Percentiles rank a stretch among this genome's conserved stretches.
phyloP scores from a whole-genome alignment of 2,888 invertebrate species.

The Amorpha juglandis region DNA sequence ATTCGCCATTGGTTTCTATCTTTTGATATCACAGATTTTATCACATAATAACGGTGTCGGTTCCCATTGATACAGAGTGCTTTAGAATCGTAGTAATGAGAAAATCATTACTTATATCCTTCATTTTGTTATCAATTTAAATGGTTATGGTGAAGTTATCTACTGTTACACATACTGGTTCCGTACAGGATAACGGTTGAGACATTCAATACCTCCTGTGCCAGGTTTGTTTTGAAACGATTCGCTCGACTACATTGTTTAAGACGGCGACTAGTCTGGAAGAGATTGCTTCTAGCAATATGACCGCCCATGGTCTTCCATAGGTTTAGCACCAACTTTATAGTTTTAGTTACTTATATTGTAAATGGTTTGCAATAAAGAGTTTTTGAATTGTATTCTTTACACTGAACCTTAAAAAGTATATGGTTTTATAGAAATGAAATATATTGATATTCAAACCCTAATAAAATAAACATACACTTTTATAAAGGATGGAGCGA shows the following conservation, averaged over 20 bases:
- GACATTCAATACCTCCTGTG: conserved; percentile 52
- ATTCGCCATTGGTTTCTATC: not conserved
- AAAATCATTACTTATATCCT: conserved; percentile 8
- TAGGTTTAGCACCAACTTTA: too few relatives aligned
- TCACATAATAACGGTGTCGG: not conserved
- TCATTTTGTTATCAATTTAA: conserved; percentile 21
- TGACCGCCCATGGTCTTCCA: too few relatives aligned
- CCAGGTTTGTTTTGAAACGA: not conserved
- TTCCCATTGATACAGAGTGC: conserved; percentile 1
- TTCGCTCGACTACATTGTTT: not conserved
- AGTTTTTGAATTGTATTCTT: too few relatives aligned
- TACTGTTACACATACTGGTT: conserved; percentile 35
- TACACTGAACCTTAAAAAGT: not conserved
- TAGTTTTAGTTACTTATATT: too few relatives aligned
- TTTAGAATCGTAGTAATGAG: not conserved
- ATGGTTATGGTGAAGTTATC: conserved; percentile 29
- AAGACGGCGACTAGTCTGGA: too few relatives aligned
- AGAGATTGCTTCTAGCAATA: too few relatives aligned
- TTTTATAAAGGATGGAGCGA: too few relatives aligned
- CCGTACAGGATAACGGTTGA: conserved; percentile 54
- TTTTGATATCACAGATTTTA: conserved; percentile 1
- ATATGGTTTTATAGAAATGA: conserved; percentile 1
- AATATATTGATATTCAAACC: too few relatives aligned
- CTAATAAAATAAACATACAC: too few relatives aligned
- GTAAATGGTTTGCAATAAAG: too few relatives aligned